Conservation (phyloP, 2,888 invertebrate species). For the Patella ulyssiponensis region DNA sequence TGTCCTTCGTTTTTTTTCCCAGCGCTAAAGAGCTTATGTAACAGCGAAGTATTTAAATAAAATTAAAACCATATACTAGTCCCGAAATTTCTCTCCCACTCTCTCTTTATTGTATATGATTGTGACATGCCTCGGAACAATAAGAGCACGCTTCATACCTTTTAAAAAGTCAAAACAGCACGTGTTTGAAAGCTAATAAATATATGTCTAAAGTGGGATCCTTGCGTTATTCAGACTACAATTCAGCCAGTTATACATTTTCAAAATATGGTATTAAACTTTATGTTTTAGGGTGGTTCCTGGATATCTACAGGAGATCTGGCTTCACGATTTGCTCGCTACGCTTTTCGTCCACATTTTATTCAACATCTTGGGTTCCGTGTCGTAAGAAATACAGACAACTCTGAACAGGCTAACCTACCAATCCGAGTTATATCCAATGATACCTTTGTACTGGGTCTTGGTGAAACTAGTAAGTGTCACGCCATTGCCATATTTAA, state of each 20-base stretch:
- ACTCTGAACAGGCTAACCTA: slow-evolving; percentile 36
- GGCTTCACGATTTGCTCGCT: slow-evolving; percentile 69
- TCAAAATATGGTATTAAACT: too few relatives aligned
- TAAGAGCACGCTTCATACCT: too few relatives aligned
- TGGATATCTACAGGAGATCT: slow-evolving; percentile 70
- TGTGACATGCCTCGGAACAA: too few relatives aligned
- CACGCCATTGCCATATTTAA: background rate
- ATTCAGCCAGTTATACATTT: too few relatives aligned
- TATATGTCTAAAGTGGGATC: slow-evolving; percentile 1
- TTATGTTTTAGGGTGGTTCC: slow-evolving; percentile 63
- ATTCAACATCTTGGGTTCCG: slow-evolving; percentile 70
- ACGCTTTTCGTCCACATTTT: slow-evolving; percentile 69
- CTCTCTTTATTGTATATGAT: too few relatives aligned
- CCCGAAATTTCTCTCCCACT: too few relatives aligned
- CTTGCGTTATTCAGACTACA: background rate
- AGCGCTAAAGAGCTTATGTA: too few relatives aligned
- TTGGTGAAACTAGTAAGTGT: slow-evolving; percentile 51
- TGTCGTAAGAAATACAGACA: slow-evolving; percentile 49
- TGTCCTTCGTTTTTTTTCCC: too few relatives aligned
- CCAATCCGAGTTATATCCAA: slow-evolving; percentile 56
- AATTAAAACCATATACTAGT: too few relatives aligned
- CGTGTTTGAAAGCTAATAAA: too few relatives aligned
- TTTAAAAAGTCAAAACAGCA: too few relatives aligned
- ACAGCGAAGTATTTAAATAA: too few relatives aligned
- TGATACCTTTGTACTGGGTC: slow-evolving; percentile 56